Conservation (phyloP, 2,888 invertebrate genomes). For the Acronicta psi region DNA sequence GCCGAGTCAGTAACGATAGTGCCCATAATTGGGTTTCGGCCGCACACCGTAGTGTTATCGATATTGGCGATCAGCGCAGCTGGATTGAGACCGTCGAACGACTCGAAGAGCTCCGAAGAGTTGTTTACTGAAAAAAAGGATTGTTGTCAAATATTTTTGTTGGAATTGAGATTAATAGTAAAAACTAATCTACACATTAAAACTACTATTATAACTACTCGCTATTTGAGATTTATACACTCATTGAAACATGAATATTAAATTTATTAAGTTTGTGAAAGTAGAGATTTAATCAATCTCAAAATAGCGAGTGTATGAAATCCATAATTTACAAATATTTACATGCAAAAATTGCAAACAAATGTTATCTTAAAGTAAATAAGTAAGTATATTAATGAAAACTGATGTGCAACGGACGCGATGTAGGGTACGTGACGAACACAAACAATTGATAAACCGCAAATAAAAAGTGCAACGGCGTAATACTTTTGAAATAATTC, state of each 20-base stretch:
- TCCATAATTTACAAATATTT: slow-evolving; percentile 34
- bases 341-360: slow-evolving; percentile 60
- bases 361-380: slow-evolving; percentile 46
- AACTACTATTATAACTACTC: slow-evolving; percentile 27
- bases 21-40: slow-evolving; percentile 96
- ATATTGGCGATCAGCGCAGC: slow-evolving; percentile 90
- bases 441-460: slow-evolving; percentile 68
- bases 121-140: slow-evolving; percentile 76
- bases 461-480: slow-evolving; percentile 83
- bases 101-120: slow-evolving; percentile 86
- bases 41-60: slow-evolving; percentile 91
- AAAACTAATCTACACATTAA: slow-evolving; percentile 49
- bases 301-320: slow-evolving; percentile 34
- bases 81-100: slow-evolving; percentile 89
- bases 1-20: slow-evolving; percentile 97
- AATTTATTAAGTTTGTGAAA: neutral
- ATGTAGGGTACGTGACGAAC: slow-evolving; percentile 60
- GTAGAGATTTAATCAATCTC: slow-evolving; percentile 8
- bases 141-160: slow-evolving; percentile 8
- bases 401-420: slow-evolving; percentile 63
- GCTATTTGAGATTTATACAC: slow-evolving; percentile 27
- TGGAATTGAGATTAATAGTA: neutral
- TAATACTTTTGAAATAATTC: slow-evolving; percentile 73
- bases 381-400: slow-evolving; percentile 24
- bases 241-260: neutral